Percentiles rank a stretch among this genome's conserved stretches.
These are phyloP conservation scores for Machimus rusticus DNA, from an alignment of 2,888 invertebrate genomes.

Conservation along the genomic window DNA sequence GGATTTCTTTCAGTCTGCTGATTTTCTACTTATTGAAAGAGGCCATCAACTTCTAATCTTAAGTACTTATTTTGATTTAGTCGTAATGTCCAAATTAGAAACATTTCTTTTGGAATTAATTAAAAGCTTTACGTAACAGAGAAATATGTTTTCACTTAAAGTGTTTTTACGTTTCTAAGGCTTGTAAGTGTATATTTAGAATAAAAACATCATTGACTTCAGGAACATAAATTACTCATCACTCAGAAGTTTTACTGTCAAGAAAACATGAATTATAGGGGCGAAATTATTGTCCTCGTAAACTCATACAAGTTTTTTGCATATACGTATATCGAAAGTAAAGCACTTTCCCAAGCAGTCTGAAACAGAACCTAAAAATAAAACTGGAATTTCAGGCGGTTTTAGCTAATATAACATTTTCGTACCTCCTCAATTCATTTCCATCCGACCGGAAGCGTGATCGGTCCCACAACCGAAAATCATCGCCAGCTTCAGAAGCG, in stretches of 20 bases:
- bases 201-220: neutral
- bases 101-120: neutral
- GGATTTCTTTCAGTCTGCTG: neutral
- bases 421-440: slow-evolving; percentile 3
- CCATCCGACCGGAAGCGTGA: slow-evolving; percentile 20
- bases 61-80: neutral
- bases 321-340: neutral
- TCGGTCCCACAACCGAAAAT: neutral
- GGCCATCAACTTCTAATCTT: neutral
- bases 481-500: neutral
- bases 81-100: neutral
- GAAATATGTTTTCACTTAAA: neutral
- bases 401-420: neutral
- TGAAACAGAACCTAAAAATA: slow-evolving; percentile 16
- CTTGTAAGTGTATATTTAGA: neutral
- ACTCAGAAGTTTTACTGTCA: neutral
- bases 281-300: neutral
- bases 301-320: neutral
- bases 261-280: slow-evolving; percentile 24
- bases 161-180: neutral
- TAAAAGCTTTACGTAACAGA: neutral
- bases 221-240: slow-evolving; percentile 7
- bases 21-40: neutral
- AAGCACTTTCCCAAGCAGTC: neutral
- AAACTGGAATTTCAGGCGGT: neutral